phyloP scores from a whole-genome alignment of 2,113 vertebrate species.

The Pedionomus torquatus region DNA sequence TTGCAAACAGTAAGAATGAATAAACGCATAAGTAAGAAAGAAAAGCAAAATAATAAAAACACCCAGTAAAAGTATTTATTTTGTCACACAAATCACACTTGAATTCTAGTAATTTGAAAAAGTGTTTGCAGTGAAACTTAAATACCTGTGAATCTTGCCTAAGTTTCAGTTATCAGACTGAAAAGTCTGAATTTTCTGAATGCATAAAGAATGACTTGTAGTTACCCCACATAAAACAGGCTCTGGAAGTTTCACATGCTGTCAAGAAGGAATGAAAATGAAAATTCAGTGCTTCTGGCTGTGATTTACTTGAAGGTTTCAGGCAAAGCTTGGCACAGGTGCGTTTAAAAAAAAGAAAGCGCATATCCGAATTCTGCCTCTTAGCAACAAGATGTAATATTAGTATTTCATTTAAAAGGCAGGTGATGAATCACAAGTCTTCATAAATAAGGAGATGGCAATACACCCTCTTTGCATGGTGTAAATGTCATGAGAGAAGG shows the following conservation, averaged over 20 bases:
- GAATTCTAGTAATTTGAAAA: not conserved
- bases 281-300: not conserved
- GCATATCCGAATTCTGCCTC: not conserved
- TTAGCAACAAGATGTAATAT: slow-evolving; percentile 24
- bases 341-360: not conserved
- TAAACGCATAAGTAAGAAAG: not conserved
- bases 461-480: slow-evolving; percentile 24
- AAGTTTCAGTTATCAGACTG: not conserved
- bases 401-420: slow-evolving; percentile 14
- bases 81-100: not conserved
- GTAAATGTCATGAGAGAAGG: slow-evolving; percentile 43
- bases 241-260: not conserved
- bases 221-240: not conserved
- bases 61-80: not conserved
- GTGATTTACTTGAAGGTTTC: not conserved
- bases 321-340: slow-evolving; percentile 3
- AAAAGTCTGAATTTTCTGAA: not conserved
- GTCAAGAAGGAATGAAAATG: not conserved
- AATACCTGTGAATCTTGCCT: not conserved
- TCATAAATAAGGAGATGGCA: slow-evolving; percentile 1
- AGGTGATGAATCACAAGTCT: slow-evolving; percentile 50
- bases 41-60: not conserved
- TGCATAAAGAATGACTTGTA: not conserved
- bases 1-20: not conserved
- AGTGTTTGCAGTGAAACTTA: not conserved